A percentile compares a stretch with the other conserved stretches of the same genome.
Evolutionary conservation across 2,888 invertebrate genomes (phyloP).

Genomic region (Lapara coniferarum): DNA sequence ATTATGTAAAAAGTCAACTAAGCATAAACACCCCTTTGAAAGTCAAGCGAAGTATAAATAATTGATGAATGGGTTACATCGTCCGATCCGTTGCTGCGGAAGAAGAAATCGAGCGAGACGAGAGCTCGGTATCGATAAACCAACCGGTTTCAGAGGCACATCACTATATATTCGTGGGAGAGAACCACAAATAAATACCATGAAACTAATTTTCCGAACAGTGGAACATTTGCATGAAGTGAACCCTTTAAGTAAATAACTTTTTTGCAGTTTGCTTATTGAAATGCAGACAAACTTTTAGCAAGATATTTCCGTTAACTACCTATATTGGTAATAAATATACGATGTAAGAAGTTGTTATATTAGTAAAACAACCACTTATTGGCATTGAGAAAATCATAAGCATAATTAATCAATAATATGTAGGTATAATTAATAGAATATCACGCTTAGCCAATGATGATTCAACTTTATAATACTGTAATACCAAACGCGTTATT

Average conservation of each 20-base stretch:
- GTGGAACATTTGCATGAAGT: conserved; percentile 52
- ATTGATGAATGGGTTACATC: conserved; percentile 61
- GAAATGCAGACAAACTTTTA: neutral
- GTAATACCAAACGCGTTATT: neutral
- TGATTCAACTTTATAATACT: conserved; percentile 33
- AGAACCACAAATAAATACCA: conserved; percentile 52
- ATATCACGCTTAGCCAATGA: neutral
- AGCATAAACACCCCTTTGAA: conserved; percentile 54
- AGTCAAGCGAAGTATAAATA: conserved; percentile 65
- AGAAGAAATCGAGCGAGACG: conserved; percentile 68
- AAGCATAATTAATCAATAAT: too few relatives aligned
- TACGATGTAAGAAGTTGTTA: neutral
- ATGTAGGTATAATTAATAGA: neutral
- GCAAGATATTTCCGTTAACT: neutral
- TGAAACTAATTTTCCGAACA: conserved; percentile 40
- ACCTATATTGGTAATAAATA: neutral
- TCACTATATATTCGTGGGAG: conserved; percentile 62
- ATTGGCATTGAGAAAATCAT: too few relatives aligned
- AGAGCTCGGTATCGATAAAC: conserved; percentile 58
- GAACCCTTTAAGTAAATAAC: conserved; percentile 31
- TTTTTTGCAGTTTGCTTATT: neutral
- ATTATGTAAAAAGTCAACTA: conserved; percentile 49
- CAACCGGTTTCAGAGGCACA: conserved; percentile 54
- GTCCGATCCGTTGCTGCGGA: conserved; percentile 59
- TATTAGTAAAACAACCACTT: neutral